Conservation (phyloP, 2,113 vertebrate genomes). For the Mixornis gularis region DNA sequence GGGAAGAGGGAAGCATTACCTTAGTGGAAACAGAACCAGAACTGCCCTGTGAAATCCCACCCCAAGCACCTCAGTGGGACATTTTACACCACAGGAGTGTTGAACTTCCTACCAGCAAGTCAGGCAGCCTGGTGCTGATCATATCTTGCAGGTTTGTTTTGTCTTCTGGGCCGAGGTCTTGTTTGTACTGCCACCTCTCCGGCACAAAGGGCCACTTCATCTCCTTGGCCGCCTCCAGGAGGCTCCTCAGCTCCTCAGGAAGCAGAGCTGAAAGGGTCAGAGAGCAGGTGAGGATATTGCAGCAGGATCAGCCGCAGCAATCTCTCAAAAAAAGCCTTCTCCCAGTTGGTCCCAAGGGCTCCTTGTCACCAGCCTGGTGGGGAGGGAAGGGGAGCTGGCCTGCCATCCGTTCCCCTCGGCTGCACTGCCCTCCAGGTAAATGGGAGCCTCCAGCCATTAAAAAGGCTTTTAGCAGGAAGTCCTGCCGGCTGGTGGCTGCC, state of each 20-base stretch:
- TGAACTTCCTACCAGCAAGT: slow-evolving; percentile 81
- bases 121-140: slow-evolving; percentile 72
- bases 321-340: neutral
- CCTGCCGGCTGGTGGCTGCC: neutral
- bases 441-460: slow-evolving; percentile 62
- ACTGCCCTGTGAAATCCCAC: neutral
- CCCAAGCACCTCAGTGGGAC: neutral
- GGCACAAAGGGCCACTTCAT: slow-evolving; percentile 98
- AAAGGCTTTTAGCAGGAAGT: slow-evolving; percentile 69
- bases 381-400: neutral
- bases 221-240: slow-evolving; percentile 86
- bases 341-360: neutral
- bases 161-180: slow-evolving; percentile 77
- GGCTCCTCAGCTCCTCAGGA: slow-evolving; percentile 78
- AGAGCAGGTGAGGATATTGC: slow-evolving; percentile 68
- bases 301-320: neutral
- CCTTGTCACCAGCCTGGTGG: neutral
- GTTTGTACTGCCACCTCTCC: slow-evolving; percentile 96
- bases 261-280: slow-evolving; percentile 81
- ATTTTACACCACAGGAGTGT: neutral
- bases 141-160: slow-evolving; percentile 89
- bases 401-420: slow-evolving; percentile 45
- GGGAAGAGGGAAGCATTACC: neutral
- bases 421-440: slow-evolving; percentile 72
- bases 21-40: neutral